Evolutionary conservation across 2,797 vertebrate species (phyloP).

Genomic region (Scomberomorus guttatus): DNA sequence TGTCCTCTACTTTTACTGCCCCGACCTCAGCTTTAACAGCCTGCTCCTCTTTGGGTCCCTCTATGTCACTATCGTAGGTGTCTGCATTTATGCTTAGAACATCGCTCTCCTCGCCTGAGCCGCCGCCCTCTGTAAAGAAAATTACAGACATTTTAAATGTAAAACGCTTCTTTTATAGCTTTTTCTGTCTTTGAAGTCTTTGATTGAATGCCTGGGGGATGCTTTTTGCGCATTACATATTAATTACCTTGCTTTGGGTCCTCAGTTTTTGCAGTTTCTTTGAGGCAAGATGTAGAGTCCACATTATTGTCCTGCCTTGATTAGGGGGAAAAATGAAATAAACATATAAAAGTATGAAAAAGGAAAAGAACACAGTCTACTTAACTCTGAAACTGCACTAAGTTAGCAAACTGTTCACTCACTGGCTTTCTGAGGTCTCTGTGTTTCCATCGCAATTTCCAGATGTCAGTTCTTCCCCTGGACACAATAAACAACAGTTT

Average conservation of each 20-base stretch:
- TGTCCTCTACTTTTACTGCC: slow-evolving; percentile 56
- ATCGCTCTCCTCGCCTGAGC: slow-evolving; percentile 94
- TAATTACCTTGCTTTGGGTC: slow-evolving; percentile 91
- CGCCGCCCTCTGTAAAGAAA: slow-evolving; percentile 73
- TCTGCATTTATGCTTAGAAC: slow-evolving; percentile 98
- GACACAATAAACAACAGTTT: slow-evolving; percentile 6
- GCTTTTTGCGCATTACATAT: background rate
- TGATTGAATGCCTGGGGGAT: background rate
- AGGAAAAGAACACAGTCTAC: background rate
- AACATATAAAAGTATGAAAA: background rate
- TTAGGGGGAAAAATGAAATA: slow-evolving; percentile 2
- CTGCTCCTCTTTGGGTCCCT: slow-evolving; percentile 90
- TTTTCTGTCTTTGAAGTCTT: slow-evolving; percentile 13
- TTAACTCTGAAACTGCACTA: slow-evolving; percentile 39
- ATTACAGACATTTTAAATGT: slow-evolving; percentile 12
- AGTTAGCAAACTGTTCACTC: slow-evolving; percentile 82
- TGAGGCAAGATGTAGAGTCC: slow-evolving; percentile 92
- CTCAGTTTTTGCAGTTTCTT: slow-evolving; percentile 87
- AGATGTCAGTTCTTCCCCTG: slow-evolving; percentile 89
- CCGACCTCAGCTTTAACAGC: slow-evolving; percentile 76
- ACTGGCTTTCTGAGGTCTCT: slow-evolving; percentile 88
- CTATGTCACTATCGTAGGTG: slow-evolving; percentile 96
- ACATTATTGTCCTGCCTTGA: slow-evolving; percentile 92
- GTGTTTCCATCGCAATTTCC: slow-evolving; percentile 83
- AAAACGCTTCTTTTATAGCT: background rate